Evolutionary conservation across 2,888 invertebrate genomes (phyloP), one percentile per base, ranked within the genome.

Genomic region (Hypercompe scribonia): DNA sequence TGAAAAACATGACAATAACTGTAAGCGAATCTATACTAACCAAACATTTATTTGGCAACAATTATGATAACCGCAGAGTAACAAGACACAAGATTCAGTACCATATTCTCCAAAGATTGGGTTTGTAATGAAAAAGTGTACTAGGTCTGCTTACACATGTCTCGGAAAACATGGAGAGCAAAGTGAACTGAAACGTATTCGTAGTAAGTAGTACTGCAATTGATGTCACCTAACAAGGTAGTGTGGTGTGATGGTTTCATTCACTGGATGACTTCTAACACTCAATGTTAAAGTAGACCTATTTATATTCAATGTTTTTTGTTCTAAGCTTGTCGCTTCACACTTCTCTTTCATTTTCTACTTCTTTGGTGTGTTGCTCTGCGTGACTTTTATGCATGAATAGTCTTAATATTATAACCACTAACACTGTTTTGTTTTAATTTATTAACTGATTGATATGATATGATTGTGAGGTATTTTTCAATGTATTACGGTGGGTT

Each of bases 181-280:
- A 79, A 84, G 34, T 63, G 75, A 82, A 79, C 66, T 68, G 86
- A 93, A 90, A 89, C 78, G 68, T 78, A 89, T 90, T 86, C 85
- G 86, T 90, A 87, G 92, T 94, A 92, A 93, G 94, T 93, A 92
- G 90, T 85, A 88, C 83, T 88, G 85, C 80, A 87, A 85, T 93
- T 89, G 92, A 89, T 93, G 92, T 94, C 90, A 91, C 88, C 84
- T 92, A 90, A 90, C 88, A 87, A 92, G 92, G 93, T 94, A 93
- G 93, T 90, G 92, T 93, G 94, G 93, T 93, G 93, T 93, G 89
- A 89, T 92, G 92, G 93, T 93, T 91, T 92, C 91, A 91, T 89
- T 90, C 79, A 89, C 84, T 87, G 81, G 79, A 86, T 83, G 81
- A 78, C 83, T 80, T 84, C 84, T 82, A 81, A 81, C 81, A 74